These are phyloP conservation scores for Jaculus jaculus DNA, from an alignment of 2,113 vertebrate species.

Conservation along the genomic window DNA sequence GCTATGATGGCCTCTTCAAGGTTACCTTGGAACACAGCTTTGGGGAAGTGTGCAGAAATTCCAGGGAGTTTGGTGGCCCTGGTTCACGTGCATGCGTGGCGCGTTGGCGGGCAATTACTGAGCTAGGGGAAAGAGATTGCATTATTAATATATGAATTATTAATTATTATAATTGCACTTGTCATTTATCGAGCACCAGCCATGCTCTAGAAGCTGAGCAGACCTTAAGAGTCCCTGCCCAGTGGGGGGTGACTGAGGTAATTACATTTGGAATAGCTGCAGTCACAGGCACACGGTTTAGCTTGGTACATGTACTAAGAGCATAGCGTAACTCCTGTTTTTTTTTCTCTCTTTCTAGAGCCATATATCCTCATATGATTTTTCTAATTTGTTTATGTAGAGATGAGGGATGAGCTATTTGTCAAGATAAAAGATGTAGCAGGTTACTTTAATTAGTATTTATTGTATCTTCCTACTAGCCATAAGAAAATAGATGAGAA, in stretches of 20 bases:
- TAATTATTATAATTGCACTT: slow-evolving; percentile 80
- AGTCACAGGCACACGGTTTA: background rate
- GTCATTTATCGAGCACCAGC: slow-evolving; percentile 73
- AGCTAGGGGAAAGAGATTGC: slow-evolving; percentile 15
- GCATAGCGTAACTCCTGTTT: background rate
- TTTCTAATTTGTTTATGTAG: slow-evolving; percentile 68
- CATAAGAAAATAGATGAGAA: slow-evolving; percentile 38
- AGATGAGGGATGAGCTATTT: slow-evolving; percentile 32
- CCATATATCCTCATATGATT: background rate
- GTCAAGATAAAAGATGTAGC: slow-evolving; percentile 55
- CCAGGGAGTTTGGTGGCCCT: background rate
- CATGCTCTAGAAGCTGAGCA: slow-evolving; percentile 59
- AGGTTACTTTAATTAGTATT: slow-evolving; percentile 70
- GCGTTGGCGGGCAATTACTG: slow-evolving; percentile 38
- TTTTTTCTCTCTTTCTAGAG: slow-evolving; percentile 11
- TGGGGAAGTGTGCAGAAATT: background rate
- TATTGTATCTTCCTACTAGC: slow-evolving; percentile 20
- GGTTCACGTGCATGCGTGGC: background rate
- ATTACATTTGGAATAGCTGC: slow-evolving; percentile 59
- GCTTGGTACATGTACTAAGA: background rate
- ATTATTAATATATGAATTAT: slow-evolving; percentile 79
- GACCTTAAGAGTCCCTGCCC: slow-evolving; percentile 68
- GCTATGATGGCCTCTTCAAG: slow-evolving; percentile 48
- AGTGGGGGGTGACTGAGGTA: slow-evolving; percentile 67
- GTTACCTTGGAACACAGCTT: slow-evolving; percentile 57